These are phyloP conservation scores for Zingel zingel DNA, from an alignment of 2,113 vertebrate genomes.

Conservation along the genomic window DNA sequence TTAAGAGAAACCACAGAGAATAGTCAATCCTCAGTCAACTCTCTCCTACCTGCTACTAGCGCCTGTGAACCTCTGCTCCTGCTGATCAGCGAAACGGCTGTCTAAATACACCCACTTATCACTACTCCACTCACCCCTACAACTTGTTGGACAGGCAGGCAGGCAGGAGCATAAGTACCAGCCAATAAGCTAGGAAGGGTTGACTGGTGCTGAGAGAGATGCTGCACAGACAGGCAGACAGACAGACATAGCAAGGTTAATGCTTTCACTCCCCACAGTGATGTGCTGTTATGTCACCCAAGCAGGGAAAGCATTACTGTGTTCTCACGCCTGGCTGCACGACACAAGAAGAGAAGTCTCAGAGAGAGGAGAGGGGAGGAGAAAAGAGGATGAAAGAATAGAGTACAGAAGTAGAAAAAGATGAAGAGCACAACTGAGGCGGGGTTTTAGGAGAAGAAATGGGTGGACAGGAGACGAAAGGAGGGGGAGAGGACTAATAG, in stretches of 20 bases:
- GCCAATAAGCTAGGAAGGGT: slow-evolving; percentile 56
- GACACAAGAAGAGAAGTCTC: slow-evolving; percentile 67
- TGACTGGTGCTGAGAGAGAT: slow-evolving; percentile 70
- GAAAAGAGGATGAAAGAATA: slow-evolving; percentile 55
- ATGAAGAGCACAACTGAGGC: slow-evolving; percentile 55
- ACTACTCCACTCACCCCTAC: slow-evolving; percentile 65
- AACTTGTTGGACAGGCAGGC: slow-evolving; percentile 75
- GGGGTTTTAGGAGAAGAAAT: slow-evolving; percentile 43
- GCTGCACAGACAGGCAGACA: slow-evolving; percentile 64
- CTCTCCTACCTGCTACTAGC: slow-evolving; percentile 52
- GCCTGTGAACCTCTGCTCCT: slow-evolving; percentile 59
- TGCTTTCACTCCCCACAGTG: slow-evolving; percentile 79
- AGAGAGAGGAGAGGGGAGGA: slow-evolving; percentile 40
- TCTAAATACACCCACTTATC: slow-evolving; percentile 68
- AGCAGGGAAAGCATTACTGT: slow-evolving; percentile 84
- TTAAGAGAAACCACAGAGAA: slow-evolving; percentile 41
- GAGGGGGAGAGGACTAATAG: slow-evolving; percentile 21
- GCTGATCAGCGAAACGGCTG: slow-evolving; percentile 57
- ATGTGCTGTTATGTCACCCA: slow-evolving; percentile 83
- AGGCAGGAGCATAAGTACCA: slow-evolving; percentile 64
- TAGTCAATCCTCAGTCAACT: slow-evolving; percentile 17
- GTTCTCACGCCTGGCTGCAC: slow-evolving; percentile 83
- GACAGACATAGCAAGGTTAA: slow-evolving; percentile 78
- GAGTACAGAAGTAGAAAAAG: slow-evolving; percentile 49
- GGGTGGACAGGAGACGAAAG: slow-evolving; percentile 32